phyloP scores from a whole-genome alignment of 2,113 vertebrate species.

The Halcyon senegalensis region DNA sequence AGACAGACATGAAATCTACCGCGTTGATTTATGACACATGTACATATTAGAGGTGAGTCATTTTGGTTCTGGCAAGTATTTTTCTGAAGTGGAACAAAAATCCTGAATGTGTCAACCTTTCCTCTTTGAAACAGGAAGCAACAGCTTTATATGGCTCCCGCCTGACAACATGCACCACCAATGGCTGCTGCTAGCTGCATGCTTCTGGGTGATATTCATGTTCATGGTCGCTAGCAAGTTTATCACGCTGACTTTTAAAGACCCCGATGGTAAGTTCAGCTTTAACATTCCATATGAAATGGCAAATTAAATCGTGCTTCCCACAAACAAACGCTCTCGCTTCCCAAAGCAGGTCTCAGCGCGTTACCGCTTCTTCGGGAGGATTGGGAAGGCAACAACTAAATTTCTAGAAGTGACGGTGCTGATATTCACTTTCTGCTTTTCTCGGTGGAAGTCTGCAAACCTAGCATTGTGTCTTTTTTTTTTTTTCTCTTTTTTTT shows the following conservation, averaged over 20 bases:
- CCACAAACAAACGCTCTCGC: not conserved
- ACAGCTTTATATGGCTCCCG: conserved; percentile 67
- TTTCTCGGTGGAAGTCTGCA: not conserved
- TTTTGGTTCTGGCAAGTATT: not conserved
- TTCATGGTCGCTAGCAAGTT: conserved; percentile 95
- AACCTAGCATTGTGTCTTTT: not conserved
- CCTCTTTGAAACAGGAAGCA: conserved; percentile 65
- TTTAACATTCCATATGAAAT: not conserved
- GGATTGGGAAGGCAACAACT: not conserved
- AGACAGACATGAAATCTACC: not conserved
- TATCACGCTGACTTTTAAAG: conserved; percentile 88
- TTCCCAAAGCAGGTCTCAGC: not conserved
- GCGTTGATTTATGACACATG: not conserved
- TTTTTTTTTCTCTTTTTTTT: not conserved
- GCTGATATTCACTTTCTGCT: not conserved
- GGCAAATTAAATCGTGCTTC: not conserved
- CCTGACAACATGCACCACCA: conserved; percentile 91
- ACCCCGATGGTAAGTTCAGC: conserved; percentile 82
- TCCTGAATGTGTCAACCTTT: not conserved
- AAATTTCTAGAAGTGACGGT: not conserved
- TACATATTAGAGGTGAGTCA: not conserved
- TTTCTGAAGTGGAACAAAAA: not conserved
- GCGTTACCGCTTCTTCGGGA: not conserved
- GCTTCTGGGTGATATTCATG: conserved; percentile 97
- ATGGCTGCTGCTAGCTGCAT: conserved; percentile 93